Conservation (phyloP, 2,113 vertebrate species). For the Corythornis cristatus region DNA sequence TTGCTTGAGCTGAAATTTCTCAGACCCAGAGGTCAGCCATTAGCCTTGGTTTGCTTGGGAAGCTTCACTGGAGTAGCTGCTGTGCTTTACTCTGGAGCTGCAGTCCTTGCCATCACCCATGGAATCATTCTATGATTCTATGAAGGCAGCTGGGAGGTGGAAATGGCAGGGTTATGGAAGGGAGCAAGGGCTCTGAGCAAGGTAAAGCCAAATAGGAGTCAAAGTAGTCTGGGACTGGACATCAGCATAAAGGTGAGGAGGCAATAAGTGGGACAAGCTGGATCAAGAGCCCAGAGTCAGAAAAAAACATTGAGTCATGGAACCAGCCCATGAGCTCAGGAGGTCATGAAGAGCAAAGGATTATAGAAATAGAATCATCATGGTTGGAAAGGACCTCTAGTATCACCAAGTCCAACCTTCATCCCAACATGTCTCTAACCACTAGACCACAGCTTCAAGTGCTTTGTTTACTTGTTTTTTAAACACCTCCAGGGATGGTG, state of each 20-base stretch:
- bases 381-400: too few species aligned
- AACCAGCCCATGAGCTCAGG: background rate
- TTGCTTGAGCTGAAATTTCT: background rate
- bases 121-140: too few species aligned
- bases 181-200: background rate
- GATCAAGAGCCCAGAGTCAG: background rate
- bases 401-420: too few species aligned
- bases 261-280: background rate
- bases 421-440: too few species aligned
- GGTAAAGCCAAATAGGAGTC: background rate
- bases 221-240: background rate
- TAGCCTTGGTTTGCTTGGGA: background rate
- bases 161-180: background rate
- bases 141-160: background rate
- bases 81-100: background rate
- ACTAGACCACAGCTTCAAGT: too few species aligned
- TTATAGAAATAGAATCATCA: too few species aligned
- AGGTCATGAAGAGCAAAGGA: background rate
- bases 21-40: background rate
- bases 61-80: background rate
- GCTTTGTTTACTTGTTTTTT: too few species aligned
- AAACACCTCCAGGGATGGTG: too few species aligned
- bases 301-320: background rate
- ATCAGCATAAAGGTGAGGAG: background rate
- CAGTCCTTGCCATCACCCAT: background rate